Evolutionary conservation across 2,888 invertebrate genomes (phyloP).

Genomic region (Entomobrya proxima): DNA sequence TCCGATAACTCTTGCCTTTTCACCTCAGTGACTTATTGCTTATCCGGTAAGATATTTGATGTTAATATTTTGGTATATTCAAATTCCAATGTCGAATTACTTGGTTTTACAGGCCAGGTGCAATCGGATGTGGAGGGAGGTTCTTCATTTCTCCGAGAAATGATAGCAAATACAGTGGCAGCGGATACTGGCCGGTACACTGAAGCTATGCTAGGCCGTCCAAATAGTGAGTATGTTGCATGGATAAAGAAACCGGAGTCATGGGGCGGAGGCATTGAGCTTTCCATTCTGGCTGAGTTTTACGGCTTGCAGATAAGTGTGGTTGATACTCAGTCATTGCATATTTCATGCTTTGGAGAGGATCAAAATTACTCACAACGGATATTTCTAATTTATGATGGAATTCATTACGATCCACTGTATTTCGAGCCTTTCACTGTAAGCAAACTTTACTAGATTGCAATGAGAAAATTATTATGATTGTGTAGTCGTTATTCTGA

Average conservation of each 20-base stretch:
- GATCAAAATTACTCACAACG: constrained; percentile 89
- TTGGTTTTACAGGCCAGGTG: constrained; percentile 17
- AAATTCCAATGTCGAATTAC: too few relatives aligned
- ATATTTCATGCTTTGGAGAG: constrained; percentile 95
- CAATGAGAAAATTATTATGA: too few relatives aligned
- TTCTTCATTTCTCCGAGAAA: constrained; percentile 83
- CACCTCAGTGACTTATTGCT: constrained; percentile 86
- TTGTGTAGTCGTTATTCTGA: too few relatives aligned
- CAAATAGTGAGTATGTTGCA: constrained; percentile 89
- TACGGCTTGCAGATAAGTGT: constrained; percentile 95
- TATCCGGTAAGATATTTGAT: constrained; percentile 78
- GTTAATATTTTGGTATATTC: not conserved
- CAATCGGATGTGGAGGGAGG: not conserved
- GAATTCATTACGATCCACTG: constrained; percentile 96
- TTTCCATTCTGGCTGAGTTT: constrained; percentile 89
- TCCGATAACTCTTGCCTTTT: constrained; percentile 98
- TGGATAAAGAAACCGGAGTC: constrained; percentile 93
- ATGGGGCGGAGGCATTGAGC: constrained; percentile 95
- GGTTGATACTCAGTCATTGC: constrained; percentile 92
- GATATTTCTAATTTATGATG: constrained; percentile 94
- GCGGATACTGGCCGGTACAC: constrained; percentile 87
- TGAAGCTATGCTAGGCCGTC: constrained; percentile 90
- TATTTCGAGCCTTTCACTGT: constrained; percentile 89
- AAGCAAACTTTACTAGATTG: too few relatives aligned
- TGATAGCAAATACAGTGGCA: constrained; percentile 90